Conservation (phyloP, 2,797 vertebrate species). For the Microcaecilia unicolor region DNA sequence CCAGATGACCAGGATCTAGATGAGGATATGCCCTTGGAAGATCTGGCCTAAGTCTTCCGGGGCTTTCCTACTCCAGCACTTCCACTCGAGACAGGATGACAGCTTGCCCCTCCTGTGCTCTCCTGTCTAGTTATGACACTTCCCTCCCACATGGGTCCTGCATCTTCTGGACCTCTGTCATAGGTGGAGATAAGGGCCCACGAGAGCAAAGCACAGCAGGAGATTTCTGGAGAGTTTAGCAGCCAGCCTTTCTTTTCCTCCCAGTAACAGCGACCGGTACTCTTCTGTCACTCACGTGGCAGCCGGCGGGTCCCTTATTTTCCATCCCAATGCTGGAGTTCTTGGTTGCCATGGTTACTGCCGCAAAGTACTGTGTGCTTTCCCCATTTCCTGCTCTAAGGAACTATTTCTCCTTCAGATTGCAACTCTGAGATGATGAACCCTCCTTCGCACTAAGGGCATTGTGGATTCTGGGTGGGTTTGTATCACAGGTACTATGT, state of each 20-base stretch:
- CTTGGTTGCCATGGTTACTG: too few relatives aligned
- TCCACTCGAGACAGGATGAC: conserved; percentile 21
- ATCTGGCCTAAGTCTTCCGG: conserved; percentile 63
- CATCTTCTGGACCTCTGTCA: too few relatives aligned
- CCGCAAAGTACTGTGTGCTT: not conserved
- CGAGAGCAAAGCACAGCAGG: too few relatives aligned
- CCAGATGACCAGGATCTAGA: conserved; percentile 84
- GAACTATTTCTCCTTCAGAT: not conserved
- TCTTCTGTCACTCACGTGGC: conserved; percentile 16
- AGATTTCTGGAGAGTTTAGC: too few relatives aligned
- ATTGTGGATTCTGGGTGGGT: too few relatives aligned
- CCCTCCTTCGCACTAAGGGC: not conserved
- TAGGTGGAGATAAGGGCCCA: too few relatives aligned
- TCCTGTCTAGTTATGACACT: conserved; percentile 11
- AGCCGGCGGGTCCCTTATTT: conserved; percentile 41
- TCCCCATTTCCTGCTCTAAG: not conserved
- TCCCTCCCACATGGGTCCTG: too few relatives aligned
- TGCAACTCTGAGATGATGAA: not conserved
- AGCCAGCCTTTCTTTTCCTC: too few relatives aligned
- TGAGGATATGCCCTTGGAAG: conserved; percentile 84
- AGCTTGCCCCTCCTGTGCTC: conserved; percentile 23
- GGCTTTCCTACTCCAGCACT: conserved; percentile 19
- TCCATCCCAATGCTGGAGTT: too few relatives aligned
- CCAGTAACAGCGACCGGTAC: too few relatives aligned
- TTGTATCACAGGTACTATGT: too few relatives aligned